These are phyloP conservation scores for Amiota mariae DNA, from an alignment of 2,888 invertebrate genomes.

Conservation along the genomic window DNA sequence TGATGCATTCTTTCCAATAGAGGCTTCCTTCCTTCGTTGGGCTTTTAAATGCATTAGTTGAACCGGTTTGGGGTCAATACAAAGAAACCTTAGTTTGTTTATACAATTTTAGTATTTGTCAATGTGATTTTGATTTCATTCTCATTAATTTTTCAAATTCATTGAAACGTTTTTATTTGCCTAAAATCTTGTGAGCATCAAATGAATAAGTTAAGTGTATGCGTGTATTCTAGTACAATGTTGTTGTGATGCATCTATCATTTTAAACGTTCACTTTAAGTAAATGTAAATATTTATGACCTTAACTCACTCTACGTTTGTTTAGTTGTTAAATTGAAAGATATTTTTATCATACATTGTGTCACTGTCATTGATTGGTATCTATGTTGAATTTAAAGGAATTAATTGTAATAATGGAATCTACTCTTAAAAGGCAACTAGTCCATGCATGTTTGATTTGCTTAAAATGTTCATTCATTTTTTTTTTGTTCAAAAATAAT, in stretches of 20 bases:
- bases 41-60: constrained; percentile 13
- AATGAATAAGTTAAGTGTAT: too few species aligned
- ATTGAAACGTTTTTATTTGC: constrained; percentile 61
- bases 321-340: too few species aligned
- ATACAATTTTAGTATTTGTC: constrained; percentile 1
- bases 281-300: constrained; percentile 13
- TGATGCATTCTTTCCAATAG: not conserved
- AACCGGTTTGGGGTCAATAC: not conserved
- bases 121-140: constrained; percentile 36
- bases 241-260: not conserved
- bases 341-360: too few species aligned
- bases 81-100: not conserved
- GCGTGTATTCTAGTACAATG: not conserved
- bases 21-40: not conserved
- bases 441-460: too few species aligned
- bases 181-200: not conserved
- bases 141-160: constrained; percentile 60
- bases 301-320: not conserved
- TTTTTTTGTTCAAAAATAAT: too few species aligned
- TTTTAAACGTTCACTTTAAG: not conserved
- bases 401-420: too few species aligned
- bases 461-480: too few species aligned
- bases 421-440: too few species aligned
- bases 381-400: too few species aligned
- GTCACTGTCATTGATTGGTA: too few species aligned